Conservation (phyloP, 2,113 vertebrate species). For the Craseonycteris thonglongyai region DNA sequence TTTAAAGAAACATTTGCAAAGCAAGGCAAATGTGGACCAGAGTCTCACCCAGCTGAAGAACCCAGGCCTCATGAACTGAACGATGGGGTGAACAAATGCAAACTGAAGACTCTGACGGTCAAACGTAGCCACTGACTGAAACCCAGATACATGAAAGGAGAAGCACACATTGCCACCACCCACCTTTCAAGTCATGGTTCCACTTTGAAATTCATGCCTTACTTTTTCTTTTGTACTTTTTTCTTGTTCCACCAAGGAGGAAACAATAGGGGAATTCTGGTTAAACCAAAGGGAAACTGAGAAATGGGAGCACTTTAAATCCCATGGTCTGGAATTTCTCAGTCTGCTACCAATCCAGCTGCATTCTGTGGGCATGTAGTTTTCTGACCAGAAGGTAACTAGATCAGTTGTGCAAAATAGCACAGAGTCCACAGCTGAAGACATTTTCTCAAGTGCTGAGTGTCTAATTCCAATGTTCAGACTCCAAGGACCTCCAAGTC, state of each 20-base stretch:
- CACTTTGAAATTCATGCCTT: not conserved
- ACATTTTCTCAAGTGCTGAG: not conserved
- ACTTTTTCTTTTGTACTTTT: not conserved
- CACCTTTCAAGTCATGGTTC: not conserved
- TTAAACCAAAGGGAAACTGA: not conserved
- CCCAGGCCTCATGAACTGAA: not conserved
- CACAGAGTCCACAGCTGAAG: fast-evolving
- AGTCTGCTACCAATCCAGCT: not conserved
- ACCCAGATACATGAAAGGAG: not conserved
- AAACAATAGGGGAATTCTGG: not conserved
- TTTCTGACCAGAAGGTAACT: not conserved
- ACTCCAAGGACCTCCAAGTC: not conserved
- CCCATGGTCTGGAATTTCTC: not conserved
- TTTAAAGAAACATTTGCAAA: not conserved
- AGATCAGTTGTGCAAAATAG: not conserved
- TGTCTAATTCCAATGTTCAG: not conserved
- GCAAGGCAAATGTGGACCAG: not conserved
- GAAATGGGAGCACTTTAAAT: not conserved
- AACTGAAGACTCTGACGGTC: not conserved
- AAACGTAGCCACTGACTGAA: not conserved
- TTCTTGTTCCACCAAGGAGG: not conserved
- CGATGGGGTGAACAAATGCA: not conserved
- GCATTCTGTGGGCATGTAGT: not conserved
- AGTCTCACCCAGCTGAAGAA: not conserved
- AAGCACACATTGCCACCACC: not conserved